A percentile compares a stretch with the other conserved stretches of the same genome.
Evolutionary conservation across 2,113 vertebrate genomes (phyloP).

Genomic region (Ictidomys tridecemlineatus): DNA sequence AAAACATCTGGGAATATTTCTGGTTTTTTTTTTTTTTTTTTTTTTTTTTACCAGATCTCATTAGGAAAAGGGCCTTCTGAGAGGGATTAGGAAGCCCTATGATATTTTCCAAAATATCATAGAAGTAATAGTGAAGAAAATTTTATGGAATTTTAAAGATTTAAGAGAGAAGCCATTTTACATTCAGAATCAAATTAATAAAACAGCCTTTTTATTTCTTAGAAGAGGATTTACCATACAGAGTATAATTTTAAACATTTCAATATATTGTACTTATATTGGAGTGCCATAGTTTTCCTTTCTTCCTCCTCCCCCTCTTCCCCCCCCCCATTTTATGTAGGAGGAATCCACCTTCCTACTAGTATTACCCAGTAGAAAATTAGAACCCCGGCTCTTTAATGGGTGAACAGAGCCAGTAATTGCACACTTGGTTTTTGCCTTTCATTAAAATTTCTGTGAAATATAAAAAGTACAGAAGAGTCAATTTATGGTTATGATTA

Average conservation of each 20-base stretch:
- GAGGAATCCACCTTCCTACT: neutral
- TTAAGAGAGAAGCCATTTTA: neutral
- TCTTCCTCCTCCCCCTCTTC: neutral
- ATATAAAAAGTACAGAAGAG: constrained; percentile 55
- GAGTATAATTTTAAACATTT: neutral
- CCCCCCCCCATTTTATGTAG: neutral
- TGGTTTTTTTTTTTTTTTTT: neutral
- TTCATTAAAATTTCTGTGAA: constrained; percentile 63
- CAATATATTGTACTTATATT: neutral
- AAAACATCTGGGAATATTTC: neutral
- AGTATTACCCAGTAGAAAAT: constrained; percentile 5
- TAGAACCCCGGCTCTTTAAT: constrained; percentile 26
- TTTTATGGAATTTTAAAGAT: neutral
- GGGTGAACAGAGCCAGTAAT: constrained; percentile 43
- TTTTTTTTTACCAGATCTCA: neutral
- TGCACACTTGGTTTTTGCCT: constrained; percentile 33
- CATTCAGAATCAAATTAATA: constrained; percentile 21
- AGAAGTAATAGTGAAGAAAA: neutral
- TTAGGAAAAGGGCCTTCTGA: neutral
- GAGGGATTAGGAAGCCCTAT: neutral
- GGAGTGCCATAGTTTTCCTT: neutral
- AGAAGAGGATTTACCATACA: neutral
- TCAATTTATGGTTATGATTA: constrained; percentile 66
- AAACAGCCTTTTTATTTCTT: neutral
- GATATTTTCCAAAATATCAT: neutral